Evolutionary conservation across 2,797 vertebrate genomes (phyloP).

Genomic region (Ibycter americanus): DNA sequence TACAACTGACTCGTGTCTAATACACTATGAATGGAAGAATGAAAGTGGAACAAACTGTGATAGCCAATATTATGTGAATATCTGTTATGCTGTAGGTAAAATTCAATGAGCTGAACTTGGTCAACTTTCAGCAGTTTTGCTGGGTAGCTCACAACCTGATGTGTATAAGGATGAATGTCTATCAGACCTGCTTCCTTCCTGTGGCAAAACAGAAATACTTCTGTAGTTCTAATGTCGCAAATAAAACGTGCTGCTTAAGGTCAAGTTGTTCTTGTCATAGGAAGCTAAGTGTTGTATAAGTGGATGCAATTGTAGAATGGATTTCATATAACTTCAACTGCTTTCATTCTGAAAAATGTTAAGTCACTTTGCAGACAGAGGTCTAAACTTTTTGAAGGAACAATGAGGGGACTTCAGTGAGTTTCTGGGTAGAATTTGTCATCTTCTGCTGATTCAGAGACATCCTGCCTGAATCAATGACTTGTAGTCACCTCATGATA

Average conservation of each 20-base stretch:
- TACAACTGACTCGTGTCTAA: background rate
- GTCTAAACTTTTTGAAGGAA: background rate
- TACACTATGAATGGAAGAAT: fast-evolving
- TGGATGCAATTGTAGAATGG: background rate
- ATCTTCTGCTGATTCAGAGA: background rate
- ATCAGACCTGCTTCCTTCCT: background rate
- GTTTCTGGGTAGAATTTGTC: background rate
- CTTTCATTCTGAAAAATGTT: background rate
- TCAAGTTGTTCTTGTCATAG: background rate
- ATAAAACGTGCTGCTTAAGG: background rate
- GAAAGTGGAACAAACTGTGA: background rate
- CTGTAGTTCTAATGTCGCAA: background rate
- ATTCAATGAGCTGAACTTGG: background rate
- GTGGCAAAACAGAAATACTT: background rate
- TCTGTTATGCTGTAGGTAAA: background rate
- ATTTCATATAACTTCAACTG: background rate
- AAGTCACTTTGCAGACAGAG: background rate
- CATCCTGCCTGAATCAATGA: too few species aligned
- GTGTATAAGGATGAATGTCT: background rate
- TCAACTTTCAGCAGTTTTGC: background rate
- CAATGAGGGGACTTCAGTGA: background rate
- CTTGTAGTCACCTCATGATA: background rate
- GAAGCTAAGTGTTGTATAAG: background rate
- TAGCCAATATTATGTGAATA: background rate
- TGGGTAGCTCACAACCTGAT: background rate